Evolutionary conservation across 2,888 invertebrate species (phyloP).

Genomic region (Drosophila tanythrix): DNA sequence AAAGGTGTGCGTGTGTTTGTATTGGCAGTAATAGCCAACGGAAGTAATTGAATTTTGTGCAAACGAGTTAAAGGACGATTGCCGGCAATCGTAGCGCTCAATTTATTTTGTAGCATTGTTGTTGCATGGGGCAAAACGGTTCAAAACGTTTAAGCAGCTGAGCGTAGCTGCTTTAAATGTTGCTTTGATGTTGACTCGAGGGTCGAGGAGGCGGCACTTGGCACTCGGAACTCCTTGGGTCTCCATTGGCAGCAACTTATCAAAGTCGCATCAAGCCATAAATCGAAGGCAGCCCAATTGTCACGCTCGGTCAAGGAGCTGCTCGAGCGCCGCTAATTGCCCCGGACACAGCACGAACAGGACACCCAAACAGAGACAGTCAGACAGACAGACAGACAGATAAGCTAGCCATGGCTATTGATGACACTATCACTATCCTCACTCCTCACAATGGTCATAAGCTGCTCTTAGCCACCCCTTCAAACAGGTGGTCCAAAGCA

Average conservation of each 20-base stretch:
- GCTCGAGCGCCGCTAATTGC: constrained; percentile 65
- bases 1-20: constrained; percentile 41
- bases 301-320: constrained; percentile 45
- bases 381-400: neutral
- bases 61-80: constrained; percentile 72
- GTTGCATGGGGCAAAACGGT: constrained; percentile 17
- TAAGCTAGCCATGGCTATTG: constrained; percentile 34
- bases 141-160: constrained; percentile 34
- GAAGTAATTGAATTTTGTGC: constrained; percentile 79
- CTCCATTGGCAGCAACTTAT: constrained; percentile 20
- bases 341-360: constrained; percentile 20
- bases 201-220: neutral
- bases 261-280: constrained; percentile 48
- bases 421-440: constrained; percentile 44
- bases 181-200: constrained; percentile 27
- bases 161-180: constrained; percentile 27
- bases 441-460: constrained; percentile 22
- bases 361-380: constrained; percentile 11
- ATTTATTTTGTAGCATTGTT: constrained; percentile 74
- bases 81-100: constrained; percentile 65
- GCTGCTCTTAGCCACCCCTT: constrained; percentile 7
- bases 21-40: constrained; percentile 69
- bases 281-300: constrained; percentile 60
- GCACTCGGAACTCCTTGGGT: neutral
- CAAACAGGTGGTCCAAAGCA: constrained; percentile 16